Conservation (phyloP, 2,888 invertebrate genomes). For the Ecliptopera silaceata region DNA sequence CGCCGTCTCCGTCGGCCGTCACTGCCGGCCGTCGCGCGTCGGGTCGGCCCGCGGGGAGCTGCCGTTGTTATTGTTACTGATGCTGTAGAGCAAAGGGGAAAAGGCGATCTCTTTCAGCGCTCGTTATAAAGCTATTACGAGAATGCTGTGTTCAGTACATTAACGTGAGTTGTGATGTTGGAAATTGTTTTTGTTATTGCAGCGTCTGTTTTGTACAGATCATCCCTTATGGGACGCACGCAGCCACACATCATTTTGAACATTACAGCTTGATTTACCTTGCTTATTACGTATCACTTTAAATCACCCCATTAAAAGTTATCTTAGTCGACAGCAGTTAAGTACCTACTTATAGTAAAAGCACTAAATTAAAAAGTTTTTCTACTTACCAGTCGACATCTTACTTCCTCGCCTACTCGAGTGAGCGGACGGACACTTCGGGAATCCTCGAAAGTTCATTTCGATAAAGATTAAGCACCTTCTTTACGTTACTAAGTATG, state of each 20-base stretch:
- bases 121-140: slow-evolving; percentile 24
- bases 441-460: not conserved
- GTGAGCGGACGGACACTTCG: not conserved
- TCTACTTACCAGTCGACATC: not conserved
- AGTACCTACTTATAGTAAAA: no score
- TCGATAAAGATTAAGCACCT: not conserved
- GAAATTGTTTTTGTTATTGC: slow-evolving; percentile 10
- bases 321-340: not conserved
- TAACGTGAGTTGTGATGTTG: slow-evolving; percentile 7
- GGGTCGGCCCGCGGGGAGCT: not conserved
- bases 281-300: not conserved
- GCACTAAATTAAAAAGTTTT: not conserved
- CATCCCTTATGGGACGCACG: not conserved
- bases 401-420: not conserved
- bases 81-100: slow-evolving; percentile 11
- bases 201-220: slow-evolving; percentile 5
- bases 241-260: not conserved
- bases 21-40: not conserved
- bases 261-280: not conserved
- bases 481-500: no score
- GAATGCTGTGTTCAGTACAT: slow-evolving; percentile 4
- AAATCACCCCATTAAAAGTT: not conserved
- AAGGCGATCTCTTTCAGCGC: slow-evolving; percentile 22
- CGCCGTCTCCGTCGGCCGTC: not conserved
- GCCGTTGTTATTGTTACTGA: slow-evolving; percentile 13